These are phyloP conservation scores for Parapsyche elsis DNA, from an alignment of 1,140 invertebrate genomes.

Conservation along the genomic window DNA sequence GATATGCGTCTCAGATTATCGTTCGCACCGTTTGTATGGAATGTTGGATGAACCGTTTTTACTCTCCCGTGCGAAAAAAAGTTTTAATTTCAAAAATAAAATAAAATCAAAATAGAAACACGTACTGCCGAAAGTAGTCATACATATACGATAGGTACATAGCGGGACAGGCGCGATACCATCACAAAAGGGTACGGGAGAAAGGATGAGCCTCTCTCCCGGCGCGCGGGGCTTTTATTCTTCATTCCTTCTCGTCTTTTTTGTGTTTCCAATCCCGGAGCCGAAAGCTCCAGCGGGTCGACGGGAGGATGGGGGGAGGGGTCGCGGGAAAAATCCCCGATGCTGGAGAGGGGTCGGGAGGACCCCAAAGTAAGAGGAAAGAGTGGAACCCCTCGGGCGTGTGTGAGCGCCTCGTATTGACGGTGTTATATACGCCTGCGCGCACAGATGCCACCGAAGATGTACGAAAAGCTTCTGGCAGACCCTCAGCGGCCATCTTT, in stretches of 20 bases:
- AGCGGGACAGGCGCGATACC: too few relatives aligned
- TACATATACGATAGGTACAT: too few relatives aligned
- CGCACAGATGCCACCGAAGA: slow-evolving; percentile 10
- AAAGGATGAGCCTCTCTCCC: slow-evolving; percentile 14
- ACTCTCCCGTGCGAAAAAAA: too few relatives aligned
- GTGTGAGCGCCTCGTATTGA: slow-evolving; percentile 37
- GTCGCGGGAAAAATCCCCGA: background rate
- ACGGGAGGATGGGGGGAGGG: background rate
- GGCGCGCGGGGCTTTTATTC: background rate
- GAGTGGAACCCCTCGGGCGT: slow-evolving; percentile 7
- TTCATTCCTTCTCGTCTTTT: slow-evolving; percentile 9
- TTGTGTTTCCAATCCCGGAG: slow-evolving; percentile 16
- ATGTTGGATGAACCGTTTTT: too few relatives aligned
- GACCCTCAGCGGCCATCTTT: slow-evolving; percentile 24
- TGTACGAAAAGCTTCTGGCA: background rate
- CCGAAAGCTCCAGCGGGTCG: background rate
- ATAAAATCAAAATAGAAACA: too few relatives aligned
- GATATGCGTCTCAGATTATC: too few relatives aligned
- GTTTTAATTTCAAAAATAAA: too few relatives aligned
- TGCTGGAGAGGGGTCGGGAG: background rate
- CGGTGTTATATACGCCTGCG: slow-evolving; percentile 39
- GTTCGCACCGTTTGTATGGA: too few relatives aligned
- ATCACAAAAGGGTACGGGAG: background rate
- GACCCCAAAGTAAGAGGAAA: background rate
- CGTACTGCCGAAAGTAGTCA: too few relatives aligned